Conservation (phyloP, 1,140 invertebrate genomes). For the Diabrotica virgifera region DNA sequence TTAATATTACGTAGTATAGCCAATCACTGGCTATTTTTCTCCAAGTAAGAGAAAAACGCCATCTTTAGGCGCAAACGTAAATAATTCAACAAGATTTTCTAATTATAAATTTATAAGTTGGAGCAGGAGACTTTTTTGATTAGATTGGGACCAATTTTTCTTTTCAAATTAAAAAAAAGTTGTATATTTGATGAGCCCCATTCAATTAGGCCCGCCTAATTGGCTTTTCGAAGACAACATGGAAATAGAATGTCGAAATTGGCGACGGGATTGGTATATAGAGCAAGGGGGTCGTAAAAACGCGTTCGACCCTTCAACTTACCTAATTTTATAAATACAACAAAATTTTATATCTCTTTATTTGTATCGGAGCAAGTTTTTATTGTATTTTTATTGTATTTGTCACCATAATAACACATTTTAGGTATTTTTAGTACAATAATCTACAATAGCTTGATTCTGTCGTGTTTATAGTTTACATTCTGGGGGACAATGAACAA, state of each 20-base stretch:
- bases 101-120: slow-evolving; percentile 27
- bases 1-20: too few species aligned
- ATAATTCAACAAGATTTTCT: slow-evolving; percentile 25
- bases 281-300: neutral
- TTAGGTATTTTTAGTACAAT: too few species aligned
- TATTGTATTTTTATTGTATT: neutral
- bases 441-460: too few species aligned
- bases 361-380: neutral
- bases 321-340: neutral
- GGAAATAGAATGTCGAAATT: slow-evolving; percentile 11
- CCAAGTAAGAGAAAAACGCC: too few species aligned
- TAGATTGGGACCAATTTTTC: slow-evolving; percentile 27
- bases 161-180: slow-evolving; percentile 28
- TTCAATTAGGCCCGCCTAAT: slow-evolving; percentile 25
- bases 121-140: slow-evolving; percentile 21
- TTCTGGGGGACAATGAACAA: too few species aligned
- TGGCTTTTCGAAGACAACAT: slow-evolving; percentile 17
- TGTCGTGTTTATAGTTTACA: too few species aligned
- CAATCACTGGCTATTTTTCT: too few species aligned
- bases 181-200: slow-evolving; percentile 26
- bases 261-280: neutral
- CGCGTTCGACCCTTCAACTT: neutral
- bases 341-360: neutral
- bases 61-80: neutral
- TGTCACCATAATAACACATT: too few species aligned